Evolutionary conservation across 2,888 invertebrate species (phyloP).

Genomic region (Agrotis puta): DNA sequence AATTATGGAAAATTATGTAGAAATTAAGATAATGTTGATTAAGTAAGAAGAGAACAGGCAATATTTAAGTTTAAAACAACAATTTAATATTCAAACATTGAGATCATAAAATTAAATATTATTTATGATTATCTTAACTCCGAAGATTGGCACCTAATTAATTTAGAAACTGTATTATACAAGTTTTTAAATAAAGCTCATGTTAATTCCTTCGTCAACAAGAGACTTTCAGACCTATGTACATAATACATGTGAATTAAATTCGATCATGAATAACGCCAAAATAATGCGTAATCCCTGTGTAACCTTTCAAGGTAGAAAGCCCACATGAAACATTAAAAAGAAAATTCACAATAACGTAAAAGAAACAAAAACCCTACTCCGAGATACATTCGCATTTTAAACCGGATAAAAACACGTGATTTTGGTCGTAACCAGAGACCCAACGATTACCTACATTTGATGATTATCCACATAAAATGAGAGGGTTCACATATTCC

Average conservation of each 20-base stretch:
- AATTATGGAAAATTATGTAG: conserved; percentile 20
- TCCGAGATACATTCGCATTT: conserved; percentile 25
- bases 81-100: conserved; percentile 30
- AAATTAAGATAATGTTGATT: neutral
- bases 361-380: conserved; percentile 10
- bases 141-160: conserved; percentile 15
- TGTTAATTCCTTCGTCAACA: neutral
- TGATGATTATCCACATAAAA: conserved; percentile 47
- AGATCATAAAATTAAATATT: conserved; percentile 3
- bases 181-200: neutral
- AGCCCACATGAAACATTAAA: neutral
- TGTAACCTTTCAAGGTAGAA: too few relatives aligned
- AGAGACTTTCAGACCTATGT: neutral
- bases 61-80: conserved; percentile 13
- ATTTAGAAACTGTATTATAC: neutral
- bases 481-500: conserved; percentile 26
- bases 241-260: neutral
- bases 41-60: neutral
- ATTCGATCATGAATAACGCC: neutral
- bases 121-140: conserved; percentile 16
- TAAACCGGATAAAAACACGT: conserved; percentile 26
- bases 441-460: conserved; percentile 39
- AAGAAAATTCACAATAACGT: neutral
- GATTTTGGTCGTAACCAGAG: conserved; percentile 36
- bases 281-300: too few relatives aligned